These are phyloP conservation scores for Candidula unifasciata DNA, from an alignment of 2,888 invertebrate genomes.

Conservation along the genomic window DNA sequence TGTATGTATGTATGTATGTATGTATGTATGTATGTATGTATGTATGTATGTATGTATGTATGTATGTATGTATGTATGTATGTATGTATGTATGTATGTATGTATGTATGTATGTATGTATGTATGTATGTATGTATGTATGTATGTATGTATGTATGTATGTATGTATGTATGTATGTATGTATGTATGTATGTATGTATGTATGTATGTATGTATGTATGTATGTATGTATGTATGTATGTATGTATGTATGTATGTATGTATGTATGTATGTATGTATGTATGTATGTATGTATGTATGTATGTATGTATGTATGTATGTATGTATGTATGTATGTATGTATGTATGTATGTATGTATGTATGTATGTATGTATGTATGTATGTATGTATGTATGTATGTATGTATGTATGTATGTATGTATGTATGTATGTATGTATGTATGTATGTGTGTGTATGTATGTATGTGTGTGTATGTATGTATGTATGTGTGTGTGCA, in stretches of 20 bases:
- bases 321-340: not conserved
- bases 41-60: no score
- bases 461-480: no score
- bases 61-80: no score
- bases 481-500: no score
- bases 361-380: not conserved
- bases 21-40: no score
- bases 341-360: not conserved
- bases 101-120: not conserved
- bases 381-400: not conserved
- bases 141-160: constrained; percentile 31
- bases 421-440: not conserved
- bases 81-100: no score
- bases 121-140: not conserved
- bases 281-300: constrained; percentile 9
- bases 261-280: constrained; percentile 9
- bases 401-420: not conserved
- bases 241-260: constrained; percentile 18
- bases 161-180: constrained; percentile 23
- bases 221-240: constrained; percentile 15
- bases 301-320: constrained; percentile 16
- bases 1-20: no score
- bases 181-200: constrained; percentile 24
- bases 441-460: no score
- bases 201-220: constrained; percentile 16